Percentiles rank a stretch among this genome's conserved stretches.
Evolutionary conservation across 2,113 vertebrate genomes (phyloP).

Genomic region (Macaca fascicularis): T2T-MFA8v1.1 NC_088378.1:3458501-3459000

Average conservation of each 20-base stretch:
- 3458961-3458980: background rate
- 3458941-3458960: background rate
- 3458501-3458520: too few relatives aligned
- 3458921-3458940: background rate
- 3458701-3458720: rapidly evolving
- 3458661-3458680: rapidly evolving
- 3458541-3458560: too few relatives aligned
- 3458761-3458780: rapidly evolving
- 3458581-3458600: too few relatives aligned
- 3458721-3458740: background rate
- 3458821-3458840: rapidly evolving
- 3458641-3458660: background rate
- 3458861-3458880: rapidly evolving
- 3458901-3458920: rapidly evolving
- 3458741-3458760: rapidly evolving
- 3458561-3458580: too few relatives aligned
- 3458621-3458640: rapidly evolving
- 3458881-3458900: background rate
- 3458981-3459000: background rate
- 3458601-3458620: background rate
- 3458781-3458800: rapidly evolving
- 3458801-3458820: rapidly evolving
- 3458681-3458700: rapidly evolving
- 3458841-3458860: background rate
- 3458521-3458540: too few relatives aligned